Percentiles rank a stretch among this genome's conserved stretches.
phyloP scores from a whole-genome alignment of 2,888 invertebrate species.

The Coelogynopora nodosa region DNA sequence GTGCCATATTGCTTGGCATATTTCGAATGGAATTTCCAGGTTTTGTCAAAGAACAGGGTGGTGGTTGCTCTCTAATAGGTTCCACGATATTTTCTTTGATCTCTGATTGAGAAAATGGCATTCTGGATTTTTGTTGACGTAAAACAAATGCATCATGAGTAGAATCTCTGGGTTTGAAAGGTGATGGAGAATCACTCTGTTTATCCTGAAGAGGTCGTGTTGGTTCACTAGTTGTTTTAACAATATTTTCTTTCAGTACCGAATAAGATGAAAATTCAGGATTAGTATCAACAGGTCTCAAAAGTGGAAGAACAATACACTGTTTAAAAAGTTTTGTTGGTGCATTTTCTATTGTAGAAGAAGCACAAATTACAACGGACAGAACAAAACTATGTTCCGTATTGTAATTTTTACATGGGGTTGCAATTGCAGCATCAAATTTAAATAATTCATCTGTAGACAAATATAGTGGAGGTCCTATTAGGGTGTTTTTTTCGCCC shows the following conservation, averaged over 20 bases:
- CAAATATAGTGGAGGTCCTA: background rate
- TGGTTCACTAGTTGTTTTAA: background rate
- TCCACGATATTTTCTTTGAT: background rate
- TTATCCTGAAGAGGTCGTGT: background rate
- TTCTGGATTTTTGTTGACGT: background rate
- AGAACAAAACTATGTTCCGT: background rate
- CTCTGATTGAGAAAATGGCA: background rate
- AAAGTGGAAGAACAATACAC: background rate
- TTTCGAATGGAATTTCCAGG: too few species aligned
- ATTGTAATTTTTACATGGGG: background rate
- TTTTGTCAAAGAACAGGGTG: too few species aligned
- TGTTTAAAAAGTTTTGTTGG: background rate
- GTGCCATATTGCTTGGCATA: too few species aligned
- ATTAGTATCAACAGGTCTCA: background rate
- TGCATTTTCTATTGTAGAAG: background rate
- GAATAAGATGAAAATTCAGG: too few species aligned
- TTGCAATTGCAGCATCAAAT: background rate
- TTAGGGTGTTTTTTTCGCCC: background rate
- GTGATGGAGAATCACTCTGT: background rate
- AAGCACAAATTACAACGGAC: background rate
- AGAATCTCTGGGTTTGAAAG: background rate
- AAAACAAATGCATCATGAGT: background rate
- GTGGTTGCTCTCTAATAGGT: background rate
- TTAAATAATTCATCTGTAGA: background rate
- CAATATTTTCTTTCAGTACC: too few species aligned